These are phyloP conservation scores for Prunella himalayana DNA, from an alignment of 2,113 vertebrate genomes.

Conservation along the genomic window DNA sequence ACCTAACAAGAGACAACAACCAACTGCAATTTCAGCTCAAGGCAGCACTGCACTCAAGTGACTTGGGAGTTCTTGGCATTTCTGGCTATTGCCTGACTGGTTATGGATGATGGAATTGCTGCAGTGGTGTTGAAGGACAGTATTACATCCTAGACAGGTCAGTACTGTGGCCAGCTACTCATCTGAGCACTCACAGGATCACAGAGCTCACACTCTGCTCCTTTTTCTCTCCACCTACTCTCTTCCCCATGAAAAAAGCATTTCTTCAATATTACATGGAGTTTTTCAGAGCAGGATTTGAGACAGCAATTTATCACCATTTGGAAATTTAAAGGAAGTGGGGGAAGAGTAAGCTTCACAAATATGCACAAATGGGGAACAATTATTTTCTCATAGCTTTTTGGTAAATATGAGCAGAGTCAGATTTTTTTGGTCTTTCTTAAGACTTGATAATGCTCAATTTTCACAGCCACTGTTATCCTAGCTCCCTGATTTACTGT, in stretches of 20 bases:
- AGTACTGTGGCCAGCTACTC: neutral
- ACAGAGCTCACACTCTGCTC: neutral
- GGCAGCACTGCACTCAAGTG: neutral
- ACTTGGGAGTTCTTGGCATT: neutral
- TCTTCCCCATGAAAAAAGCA: neutral
- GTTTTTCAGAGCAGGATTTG: neutral
- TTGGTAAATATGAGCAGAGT: neutral
- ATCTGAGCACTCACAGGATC: neutral
- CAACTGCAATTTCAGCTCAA: neutral
- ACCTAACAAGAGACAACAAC: conserved; percentile 62
- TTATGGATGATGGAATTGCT: neutral
- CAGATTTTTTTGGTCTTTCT: neutral
- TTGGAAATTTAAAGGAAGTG: neutral
- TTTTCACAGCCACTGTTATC: neutral
- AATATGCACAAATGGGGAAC: neutral
- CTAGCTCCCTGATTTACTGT: neutral
- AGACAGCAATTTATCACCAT: neutral
- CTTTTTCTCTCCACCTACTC: neutral
- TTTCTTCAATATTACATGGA: rapidly evolving
- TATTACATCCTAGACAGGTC: neutral
- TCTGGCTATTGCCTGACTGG: neutral
- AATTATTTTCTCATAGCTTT: neutral
- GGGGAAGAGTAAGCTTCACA: neutral
- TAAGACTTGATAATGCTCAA: neutral
- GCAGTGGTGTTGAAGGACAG: neutral